phyloP scores from a whole-genome alignment of 1,140 invertebrate genomes.

The Bactericera cockerelli region DNA sequence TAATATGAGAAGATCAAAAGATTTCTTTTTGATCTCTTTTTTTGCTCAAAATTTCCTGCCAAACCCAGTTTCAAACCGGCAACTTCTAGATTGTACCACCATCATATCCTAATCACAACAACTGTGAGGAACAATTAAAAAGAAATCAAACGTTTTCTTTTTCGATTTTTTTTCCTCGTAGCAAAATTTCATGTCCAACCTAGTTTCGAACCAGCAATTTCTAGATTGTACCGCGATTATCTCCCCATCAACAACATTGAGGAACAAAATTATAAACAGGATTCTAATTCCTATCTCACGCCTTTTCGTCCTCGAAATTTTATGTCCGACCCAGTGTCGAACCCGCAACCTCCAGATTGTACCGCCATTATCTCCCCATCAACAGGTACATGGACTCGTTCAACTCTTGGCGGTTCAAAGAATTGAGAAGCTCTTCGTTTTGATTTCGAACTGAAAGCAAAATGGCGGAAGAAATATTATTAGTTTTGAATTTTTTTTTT shows the following conservation, averaged over 20 bases:
- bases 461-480: background rate
- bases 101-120: background rate
- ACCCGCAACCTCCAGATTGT: background rate
- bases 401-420: constrained; percentile 22
- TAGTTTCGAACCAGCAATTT: background rate
- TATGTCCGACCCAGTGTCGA: too few relatives aligned
- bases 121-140: too few relatives aligned
- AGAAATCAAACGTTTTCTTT: too few relatives aligned
- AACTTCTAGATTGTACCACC: background rate
- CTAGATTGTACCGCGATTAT: background rate
- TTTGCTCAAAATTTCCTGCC: too few relatives aligned
- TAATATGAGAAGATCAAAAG: too few relatives aligned
- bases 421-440: constrained; percentile 25
- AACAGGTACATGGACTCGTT: background rate
- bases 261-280: too few relatives aligned
- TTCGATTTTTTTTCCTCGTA: too few relatives aligned
- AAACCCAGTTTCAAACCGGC: background rate
- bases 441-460: constrained; percentile 23
- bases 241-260: background rate
- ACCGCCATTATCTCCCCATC: constrained; percentile 6
- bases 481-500: too few relatives aligned
- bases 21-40: too few relatives aligned
- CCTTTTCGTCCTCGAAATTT: too few relatives aligned
- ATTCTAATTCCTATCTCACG: too few relatives aligned
- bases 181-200: too few relatives aligned